Base-by-base conservation (phyloP, 1,140 invertebrate genomes). In the Drosophila leontia region DNA sequence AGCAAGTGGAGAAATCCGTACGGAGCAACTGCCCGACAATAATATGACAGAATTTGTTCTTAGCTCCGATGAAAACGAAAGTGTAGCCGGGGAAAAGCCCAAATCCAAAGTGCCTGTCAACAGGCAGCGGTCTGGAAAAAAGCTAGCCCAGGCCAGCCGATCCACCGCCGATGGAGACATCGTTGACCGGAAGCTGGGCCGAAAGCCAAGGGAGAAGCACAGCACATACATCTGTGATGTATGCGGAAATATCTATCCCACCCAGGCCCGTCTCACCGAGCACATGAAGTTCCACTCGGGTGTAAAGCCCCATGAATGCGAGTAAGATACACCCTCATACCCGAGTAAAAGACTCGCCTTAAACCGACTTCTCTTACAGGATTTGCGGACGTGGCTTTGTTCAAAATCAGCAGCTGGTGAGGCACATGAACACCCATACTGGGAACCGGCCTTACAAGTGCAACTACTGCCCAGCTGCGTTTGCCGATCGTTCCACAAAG, bases 391-490 rank as follows among this genome's bases (percentile, higher is more conserved):
- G 85, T 12, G 78, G 81, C 29, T 93, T 92, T 67, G 86, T 91
- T 0, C 91, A 92, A 26, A 91, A 81, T 19, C 86, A 92, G 37
- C 81, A 91, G 67, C 58, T 93, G 62, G 82, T 91, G 9, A 71
- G 92, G 0, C 92, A 93, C 50, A 93, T 92, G 92, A 92, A 92
- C 41, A 92, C 88, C 1, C 91, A 92, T 34, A 92, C 91, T 0
- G 91, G 91, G 2, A 88, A 92, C 42, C 76, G 91, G 53, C 96
- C 96, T 0, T 96, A 96, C 92, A 94, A 95, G 84, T 97, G 96
- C 80, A 94, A 95, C 59, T 93, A 96, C 17, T 97, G 96, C 91
- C 94, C 95, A 60, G 93, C 96, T 26, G 93, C 95, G 32, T 97
- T 97, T 91, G 95, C 95, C 1, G 94, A 95, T 92, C 94, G 94